A percentile compares a stretch with the other conserved stretches of the same genome.
phyloP scores from a whole-genome alignment of 2,888 invertebrate species.

The Agrenia bidenticulata region DNA sequence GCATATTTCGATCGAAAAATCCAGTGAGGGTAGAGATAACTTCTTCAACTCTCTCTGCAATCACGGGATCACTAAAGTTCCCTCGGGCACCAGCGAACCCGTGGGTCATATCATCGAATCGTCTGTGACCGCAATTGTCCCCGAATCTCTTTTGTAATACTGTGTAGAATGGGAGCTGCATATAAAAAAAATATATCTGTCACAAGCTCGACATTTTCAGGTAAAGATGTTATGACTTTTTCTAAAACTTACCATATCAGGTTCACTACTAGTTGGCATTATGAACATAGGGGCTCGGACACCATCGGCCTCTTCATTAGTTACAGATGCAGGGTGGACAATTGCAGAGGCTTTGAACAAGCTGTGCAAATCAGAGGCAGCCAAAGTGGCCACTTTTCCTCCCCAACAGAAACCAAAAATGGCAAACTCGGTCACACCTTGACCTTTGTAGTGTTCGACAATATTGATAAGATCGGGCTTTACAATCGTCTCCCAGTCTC shows the following conservation, averaged over 20 bases:
- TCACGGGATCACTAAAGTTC: constrained; percentile 42
- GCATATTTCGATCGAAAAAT: constrained; percentile 37
- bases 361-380: constrained; percentile 19
- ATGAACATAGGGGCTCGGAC: constrained; percentile 38
- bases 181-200: too few species aligned
- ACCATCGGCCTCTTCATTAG: constrained; percentile 28
- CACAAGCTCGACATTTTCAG: too few species aligned
- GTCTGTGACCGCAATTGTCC: constrained; percentile 39
- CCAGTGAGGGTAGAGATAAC: constrained; percentile 36
- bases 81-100: constrained; percentile 42
- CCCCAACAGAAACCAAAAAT: constrained; percentile 43
- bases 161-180: constrained; percentile 48
- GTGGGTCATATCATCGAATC: constrained; percentile 44
- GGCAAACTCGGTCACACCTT: constrained; percentile 28
- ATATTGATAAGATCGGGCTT: constrained; percentile 22
- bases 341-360: constrained; percentile 41
- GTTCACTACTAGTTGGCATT: constrained; percentile 35
- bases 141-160: constrained; percentile 44
- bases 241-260: constrained; percentile 40
- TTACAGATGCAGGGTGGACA: constrained; percentile 45
- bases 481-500: constrained; percentile 32
- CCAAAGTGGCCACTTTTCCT: constrained; percentile 33
- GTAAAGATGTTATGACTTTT: too few species aligned
- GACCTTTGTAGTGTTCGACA: not conserved
- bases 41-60: constrained; percentile 37